Base-by-base conservation (phyloP, 2,888 invertebrate species). In the Himalopsyche kuldschensis region DNA sequence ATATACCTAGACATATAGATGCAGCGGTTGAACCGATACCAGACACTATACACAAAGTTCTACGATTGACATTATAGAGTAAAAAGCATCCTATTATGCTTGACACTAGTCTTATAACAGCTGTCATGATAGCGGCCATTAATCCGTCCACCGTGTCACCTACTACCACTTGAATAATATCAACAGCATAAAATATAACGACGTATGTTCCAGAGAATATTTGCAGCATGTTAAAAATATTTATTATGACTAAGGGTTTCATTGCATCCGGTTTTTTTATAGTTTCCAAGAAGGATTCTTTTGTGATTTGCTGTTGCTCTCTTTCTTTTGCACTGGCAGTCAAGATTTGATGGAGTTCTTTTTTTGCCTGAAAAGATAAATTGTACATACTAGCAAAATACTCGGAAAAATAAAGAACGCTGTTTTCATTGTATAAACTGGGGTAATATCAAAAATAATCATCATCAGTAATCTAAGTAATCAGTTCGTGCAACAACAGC, bases 151-250 rank as follows among this genome's bases (percentile, higher is more conserved):
- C 86, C 10, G 91, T 89, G 85, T 93, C 92, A 4, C 92, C 93
- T 82, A 93, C 90, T 80, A 91, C 89, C 82, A 94, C 93, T 8
- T 92, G 90, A 10, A 96, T 91, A 82, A 96, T 94, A 87, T 95
- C 95, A 0, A 95, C 95, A 0, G 95, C 96, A 88, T 96, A 96
- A 90, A 96, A 96, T 82, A 96, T 95, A 82, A 96, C 93, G 17
- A 96, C 92, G 88, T 95, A 96, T 24, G 95, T 95, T 78, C 96
- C 96, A 4, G 95, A 95, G 63, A 95, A 90, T 86, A 95, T 94
- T 89, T 96, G 95, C 85, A 96, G 91, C 87, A 95, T 89, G 88
- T 95, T 95, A 90, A 96, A 96, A 0, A 94, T 90, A 87, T 95
- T 94, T 87, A 96, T 94, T 76, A 96, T 94, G 11, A 94, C 89